Conservation (phyloP, 2,888 invertebrate genomes). For the Phyllotreta striolata region DNA sequence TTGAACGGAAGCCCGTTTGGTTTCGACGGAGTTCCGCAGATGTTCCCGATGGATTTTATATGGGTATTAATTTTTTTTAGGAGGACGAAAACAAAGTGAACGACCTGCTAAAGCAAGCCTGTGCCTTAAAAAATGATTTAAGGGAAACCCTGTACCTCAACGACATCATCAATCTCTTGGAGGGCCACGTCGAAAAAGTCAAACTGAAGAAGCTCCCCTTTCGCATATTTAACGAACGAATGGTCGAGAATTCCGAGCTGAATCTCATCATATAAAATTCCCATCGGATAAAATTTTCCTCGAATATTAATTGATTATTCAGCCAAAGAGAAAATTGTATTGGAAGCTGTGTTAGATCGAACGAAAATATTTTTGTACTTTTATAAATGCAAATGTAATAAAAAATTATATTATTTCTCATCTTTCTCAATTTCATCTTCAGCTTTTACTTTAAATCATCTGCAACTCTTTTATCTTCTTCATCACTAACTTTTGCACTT, state of each 20-base stretch:
- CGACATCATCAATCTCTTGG: constrained; percentile 65
- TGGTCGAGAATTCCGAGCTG: constrained; percentile 26
- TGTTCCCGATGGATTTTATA: constrained; percentile 3
- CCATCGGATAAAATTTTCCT: neutral
- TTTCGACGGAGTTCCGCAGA: neutral
- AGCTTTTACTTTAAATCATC: neutral
- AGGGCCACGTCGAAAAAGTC: constrained; percentile 62
- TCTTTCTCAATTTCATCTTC: neutral
- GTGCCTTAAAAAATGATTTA: constrained; percentile 62
- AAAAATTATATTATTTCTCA: neutral
- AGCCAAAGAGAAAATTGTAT: too few species aligned
- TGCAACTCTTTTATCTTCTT: too few species aligned
- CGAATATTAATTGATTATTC: too few species aligned
- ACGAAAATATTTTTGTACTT: too few species aligned
- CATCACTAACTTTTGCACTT: too few species aligned
- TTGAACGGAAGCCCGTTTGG: too few species aligned
- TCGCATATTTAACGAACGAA: constrained; percentile 41
- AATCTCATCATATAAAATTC: constrained; percentile 42
- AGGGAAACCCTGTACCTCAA: constrained; percentile 65
- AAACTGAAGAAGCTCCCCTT: constrained; percentile 52
- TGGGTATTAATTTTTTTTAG: constrained; percentile 46
- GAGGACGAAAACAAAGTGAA: constrained; percentile 51
- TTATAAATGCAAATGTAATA: too few species aligned
- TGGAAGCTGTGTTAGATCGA: too few species aligned
- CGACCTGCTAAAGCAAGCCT: constrained; percentile 60